phyloP scores from a whole-genome alignment of 2,888 invertebrate genomes.

The Plutella xylostella region DNA sequence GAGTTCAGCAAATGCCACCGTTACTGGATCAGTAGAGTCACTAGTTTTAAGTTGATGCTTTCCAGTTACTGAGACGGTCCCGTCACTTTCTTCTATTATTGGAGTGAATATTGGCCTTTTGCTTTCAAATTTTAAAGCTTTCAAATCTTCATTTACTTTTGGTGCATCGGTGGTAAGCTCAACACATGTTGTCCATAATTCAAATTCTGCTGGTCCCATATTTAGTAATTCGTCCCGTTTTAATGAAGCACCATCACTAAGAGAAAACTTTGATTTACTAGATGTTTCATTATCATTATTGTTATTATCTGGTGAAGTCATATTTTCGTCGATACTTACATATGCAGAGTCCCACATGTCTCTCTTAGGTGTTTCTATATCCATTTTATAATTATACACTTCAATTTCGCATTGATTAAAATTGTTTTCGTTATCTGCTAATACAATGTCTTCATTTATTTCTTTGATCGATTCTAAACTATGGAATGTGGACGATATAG shows the following conservation, averaged over 20 bases:
- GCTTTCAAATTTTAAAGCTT: slow-evolving; percentile 33
- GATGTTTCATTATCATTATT: slow-evolving; percentile 38
- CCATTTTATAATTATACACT: not conserved
- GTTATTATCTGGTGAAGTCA: slow-evolving; percentile 52
- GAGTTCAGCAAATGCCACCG: slow-evolving; percentile 59
- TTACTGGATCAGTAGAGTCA: slow-evolving; percentile 46
- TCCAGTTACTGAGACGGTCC: slow-evolving; percentile 35
- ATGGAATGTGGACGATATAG: slow-evolving; percentile 34
- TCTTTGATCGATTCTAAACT: slow-evolving; percentile 40
- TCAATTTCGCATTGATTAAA: not conserved
- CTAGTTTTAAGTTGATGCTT: slow-evolving; percentile 27
- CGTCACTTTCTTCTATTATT: slow-evolving; percentile 56
- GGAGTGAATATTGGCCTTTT: slow-evolving; percentile 49
- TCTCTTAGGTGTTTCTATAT: slow-evolving; percentile 34
- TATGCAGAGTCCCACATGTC: slow-evolving; percentile 67
- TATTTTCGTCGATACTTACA: slow-evolving; percentile 64
- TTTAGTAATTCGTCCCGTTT: slow-evolving; percentile 30
- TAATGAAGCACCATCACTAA: slow-evolving; percentile 25
- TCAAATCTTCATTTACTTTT: slow-evolving; percentile 32
- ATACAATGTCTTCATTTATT: slow-evolving; percentile 14
- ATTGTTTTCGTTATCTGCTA: not conserved
- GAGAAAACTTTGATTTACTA: slow-evolving; percentile 33
- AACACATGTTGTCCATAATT: slow-evolving; percentile 49
- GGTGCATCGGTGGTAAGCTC: slow-evolving; percentile 31
- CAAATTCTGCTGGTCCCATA: slow-evolving; percentile 60